phyloP scores from a whole-genome alignment of 2,113 vertebrate genomes.

The Muscicapa adusta region DNA sequence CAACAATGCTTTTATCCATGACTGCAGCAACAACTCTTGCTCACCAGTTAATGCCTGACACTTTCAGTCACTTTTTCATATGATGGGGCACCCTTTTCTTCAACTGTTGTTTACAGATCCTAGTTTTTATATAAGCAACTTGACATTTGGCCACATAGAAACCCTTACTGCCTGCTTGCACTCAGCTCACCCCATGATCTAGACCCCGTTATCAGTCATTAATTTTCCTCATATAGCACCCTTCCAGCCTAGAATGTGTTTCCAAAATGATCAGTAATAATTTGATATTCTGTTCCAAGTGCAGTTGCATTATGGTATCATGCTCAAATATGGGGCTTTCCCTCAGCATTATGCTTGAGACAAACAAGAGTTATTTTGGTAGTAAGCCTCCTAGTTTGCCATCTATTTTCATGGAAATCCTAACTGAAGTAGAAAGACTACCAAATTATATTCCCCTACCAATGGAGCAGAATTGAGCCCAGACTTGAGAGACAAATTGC shows the following conservation, averaged over 20 bases:
- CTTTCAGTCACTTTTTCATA: neutral
- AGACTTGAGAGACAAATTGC: neutral
- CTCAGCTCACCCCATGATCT: neutral
- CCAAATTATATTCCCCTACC: neutral
- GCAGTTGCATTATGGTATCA: neutral
- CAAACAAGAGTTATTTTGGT: neutral
- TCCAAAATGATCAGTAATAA: neutral
- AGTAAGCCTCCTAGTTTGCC: neutral
- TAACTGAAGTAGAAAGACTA: neutral
- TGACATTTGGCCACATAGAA: neutral
- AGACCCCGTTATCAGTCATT: neutral
- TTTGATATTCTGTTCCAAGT: neutral
- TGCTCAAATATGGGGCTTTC: fast-evolving
- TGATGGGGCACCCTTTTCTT: neutral
- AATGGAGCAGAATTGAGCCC: neutral
- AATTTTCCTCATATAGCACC: neutral
- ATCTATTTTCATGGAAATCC: neutral
- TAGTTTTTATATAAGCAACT: neutral
- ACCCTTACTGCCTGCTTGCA: neutral
- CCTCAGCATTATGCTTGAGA: neutral
- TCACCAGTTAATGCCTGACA: neutral
- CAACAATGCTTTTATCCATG: neutral
- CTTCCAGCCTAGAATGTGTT: neutral
- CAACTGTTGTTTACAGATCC: neutral
- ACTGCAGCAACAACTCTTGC: neutral